Base-by-base conservation (phyloP, 2,797 vertebrate genomes). In the Rhinichthys osculus region DNA sequence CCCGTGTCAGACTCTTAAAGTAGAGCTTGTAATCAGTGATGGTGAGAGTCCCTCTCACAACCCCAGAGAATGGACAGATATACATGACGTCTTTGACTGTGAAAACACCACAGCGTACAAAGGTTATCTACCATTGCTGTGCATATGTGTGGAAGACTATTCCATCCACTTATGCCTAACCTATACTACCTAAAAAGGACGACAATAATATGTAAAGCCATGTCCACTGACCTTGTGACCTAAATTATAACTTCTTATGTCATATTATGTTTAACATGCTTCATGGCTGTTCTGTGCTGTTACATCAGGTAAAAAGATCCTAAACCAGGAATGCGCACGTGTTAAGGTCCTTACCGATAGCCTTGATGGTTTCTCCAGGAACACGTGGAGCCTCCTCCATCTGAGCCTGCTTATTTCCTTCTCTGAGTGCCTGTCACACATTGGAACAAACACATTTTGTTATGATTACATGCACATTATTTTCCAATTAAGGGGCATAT, bases 11-110 rank as follows among this genome's bases (percentile, higher is more conserved):
- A 59, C 96, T 97, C 92, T 95, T 96, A 94, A 98, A 98, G 93
- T 96, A 98, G 88, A 99, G 95, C 92, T 98, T 98, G 93, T 97
- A 99, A 94, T 99, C 96, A 0, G 98, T 98, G 93, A 99, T 94
- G 38, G 97, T 98, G 90, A 99, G 90, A 0, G 95, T 99, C 76
- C 98, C 98, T 54, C 95, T 97, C 78, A 99, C 92, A 79, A 97
- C 96, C 87, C 97, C 98, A 86, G 96, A 95, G 91, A 98, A 99
- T 5, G 98, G 98, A 93, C 98, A 99, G 90, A 99, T 97, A 74
- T 99, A 99, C 96, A 97, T 97, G 90, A 99, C 96, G 72, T 98
- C 97, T 92, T 98, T 97, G 83, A 97, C 98, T 99, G 93, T 78
- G 91, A 93, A 91, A 91, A 88, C 23, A 80, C 4, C 52, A 91